These are phyloP conservation scores for Equus przewalskii DNA, from an alignment of 2,113 vertebrate genomes.

Conservation along the genomic window DNA sequence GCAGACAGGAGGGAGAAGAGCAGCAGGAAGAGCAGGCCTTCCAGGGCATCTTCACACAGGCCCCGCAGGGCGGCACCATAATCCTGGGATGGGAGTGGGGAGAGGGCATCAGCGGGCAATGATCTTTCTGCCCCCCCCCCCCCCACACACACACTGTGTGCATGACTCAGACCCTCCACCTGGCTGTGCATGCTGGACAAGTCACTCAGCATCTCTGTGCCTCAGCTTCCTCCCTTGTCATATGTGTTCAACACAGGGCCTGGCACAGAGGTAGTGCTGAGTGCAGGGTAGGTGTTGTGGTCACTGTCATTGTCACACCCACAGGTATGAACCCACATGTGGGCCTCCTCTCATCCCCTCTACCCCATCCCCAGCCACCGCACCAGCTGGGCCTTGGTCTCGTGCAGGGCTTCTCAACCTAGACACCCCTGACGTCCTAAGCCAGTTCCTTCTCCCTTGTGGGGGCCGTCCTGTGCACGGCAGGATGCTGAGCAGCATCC, in stretches of 20 bases:
- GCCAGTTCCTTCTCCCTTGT: too few species aligned
- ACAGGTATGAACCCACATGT: background rate
- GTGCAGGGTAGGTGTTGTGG: background rate
- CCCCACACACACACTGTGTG: background rate
- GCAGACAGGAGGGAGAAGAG: conserved; percentile 95
- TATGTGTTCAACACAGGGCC: background rate
- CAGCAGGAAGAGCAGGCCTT: conserved; percentile 94
- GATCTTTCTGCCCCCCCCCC: too few species aligned
- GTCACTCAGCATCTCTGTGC: background rate
- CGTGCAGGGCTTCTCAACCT: rapidly evolving
- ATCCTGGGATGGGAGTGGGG: conserved; percentile 86
- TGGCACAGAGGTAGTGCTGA: background rate
- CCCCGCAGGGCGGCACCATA: conserved; percentile 94
- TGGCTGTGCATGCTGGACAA: background rate
- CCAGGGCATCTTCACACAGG: conserved; percentile 94
- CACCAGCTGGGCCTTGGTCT: background rate
- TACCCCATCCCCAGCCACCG: rapidly evolving
- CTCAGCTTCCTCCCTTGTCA: background rate
- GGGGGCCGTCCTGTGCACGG: background rate
- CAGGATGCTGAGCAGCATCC: rapidly evolving
- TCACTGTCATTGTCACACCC: background rate
- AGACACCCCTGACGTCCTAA: background rate
- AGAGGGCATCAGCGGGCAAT: rapidly evolving
- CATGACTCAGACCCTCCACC: rapidly evolving
- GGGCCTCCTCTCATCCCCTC: background rate